Base-by-base conservation (phyloP, 2,113 vertebrate genomes). In the Bubo scandiacus region DNA sequence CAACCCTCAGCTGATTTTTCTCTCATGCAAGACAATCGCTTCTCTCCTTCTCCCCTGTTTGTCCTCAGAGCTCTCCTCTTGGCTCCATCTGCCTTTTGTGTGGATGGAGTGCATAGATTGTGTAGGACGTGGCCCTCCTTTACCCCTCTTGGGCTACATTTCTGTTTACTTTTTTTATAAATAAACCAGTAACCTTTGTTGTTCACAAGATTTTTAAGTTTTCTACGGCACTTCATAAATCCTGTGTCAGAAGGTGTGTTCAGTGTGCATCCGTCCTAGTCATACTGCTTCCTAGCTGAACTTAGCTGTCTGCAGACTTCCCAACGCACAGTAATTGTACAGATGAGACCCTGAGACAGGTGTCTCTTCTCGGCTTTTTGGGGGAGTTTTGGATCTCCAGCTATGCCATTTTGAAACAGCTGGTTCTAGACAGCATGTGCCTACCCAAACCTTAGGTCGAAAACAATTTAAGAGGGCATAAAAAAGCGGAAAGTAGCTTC, bases 141-240 rank as follows among this genome's bases (percentile, higher is more conserved):
- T 75, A 49, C 54, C 18, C 34, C 19, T 78, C 58, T 81, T 26
- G 40, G 36, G 20, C 67, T 91, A 40, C 49, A 32, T 82, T 14
- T 66, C 81, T 77, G 43, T 91, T 96, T 93, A 54, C 19, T 55
- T 82, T 61, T 75, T 88, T 55, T 14, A 42, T 93, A 85, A 94
- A 85, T 65, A 93, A 86, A 55, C 47, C 25, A 40, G 30, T 63
- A 72, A 85, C n/a, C 36, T 75, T 88, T 66, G 32, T 47, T 84
- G 25, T 54, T 82, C 38, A 36, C 12, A 59, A 30, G 40, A 59
- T 47, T 79, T 82, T 67, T 10, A 79, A 71, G 38, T 85, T 52
- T 92, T 66, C 62, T 55, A 6, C 36, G 54, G 62, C 40, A 55
- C 32, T 72, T 75, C 5, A 2, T 77, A 75, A 82, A 40, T 88